Evolutionary conservation across 92 coral and sea anemone species (phyloP).

Genomic region (Palythoa caribaeorum): DNA sequence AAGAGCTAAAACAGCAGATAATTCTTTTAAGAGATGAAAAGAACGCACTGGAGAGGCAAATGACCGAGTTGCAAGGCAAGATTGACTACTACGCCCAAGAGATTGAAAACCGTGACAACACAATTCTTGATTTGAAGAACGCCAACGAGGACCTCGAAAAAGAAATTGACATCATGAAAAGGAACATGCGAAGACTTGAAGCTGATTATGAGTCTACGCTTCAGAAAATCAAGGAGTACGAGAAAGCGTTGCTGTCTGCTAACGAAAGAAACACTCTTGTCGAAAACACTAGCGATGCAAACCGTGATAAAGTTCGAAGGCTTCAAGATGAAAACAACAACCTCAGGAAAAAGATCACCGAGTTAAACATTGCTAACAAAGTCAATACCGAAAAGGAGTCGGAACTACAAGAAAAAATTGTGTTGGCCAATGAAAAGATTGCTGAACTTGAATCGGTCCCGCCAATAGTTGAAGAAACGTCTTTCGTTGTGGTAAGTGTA

Average conservation of each 20-base stretch:
- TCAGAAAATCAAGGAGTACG: slow-evolving; percentile 85
- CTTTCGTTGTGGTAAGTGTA: slow-evolving; percentile 36
- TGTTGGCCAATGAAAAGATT: slow-evolving; percentile 80
- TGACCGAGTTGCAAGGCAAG: slow-evolving; percentile 91
- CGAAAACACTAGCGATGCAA: slow-evolving; percentile 85
- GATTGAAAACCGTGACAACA: slow-evolving; percentile 85
- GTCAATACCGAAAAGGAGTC: slow-evolving; percentile 82
- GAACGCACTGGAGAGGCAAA: slow-evolving; percentile 80
- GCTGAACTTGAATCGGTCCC: slow-evolving; percentile 65
- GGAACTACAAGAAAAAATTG: slow-evolving; percentile 80
- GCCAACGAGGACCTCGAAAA: slow-evolving; percentile 82
- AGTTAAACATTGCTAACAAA: slow-evolving; percentile 72
- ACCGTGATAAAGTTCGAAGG: slow-evolving; percentile 87
- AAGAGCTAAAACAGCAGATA: slow-evolving; percentile 79
- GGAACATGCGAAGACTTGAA: slow-evolving; percentile 90
- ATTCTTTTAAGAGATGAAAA: slow-evolving; percentile 82
- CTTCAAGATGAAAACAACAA: slow-evolving; percentile 86
- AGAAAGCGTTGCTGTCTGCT: slow-evolving; percentile 75
- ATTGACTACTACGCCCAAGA: slow-evolving; percentile 81
- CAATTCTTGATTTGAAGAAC: slow-evolving; percentile 80
- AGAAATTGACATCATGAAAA: slow-evolving; percentile 86
- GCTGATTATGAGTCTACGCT: slow-evolving; percentile 90
- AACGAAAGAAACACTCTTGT: slow-evolving; percentile 81
- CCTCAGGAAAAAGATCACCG: slow-evolving; percentile 83
- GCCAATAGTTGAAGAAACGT: slow-evolving; percentile 62